phyloP scores from a whole-genome alignment of 2,113 vertebrate genomes.

The Tautogolabrus adspersus region DNA sequence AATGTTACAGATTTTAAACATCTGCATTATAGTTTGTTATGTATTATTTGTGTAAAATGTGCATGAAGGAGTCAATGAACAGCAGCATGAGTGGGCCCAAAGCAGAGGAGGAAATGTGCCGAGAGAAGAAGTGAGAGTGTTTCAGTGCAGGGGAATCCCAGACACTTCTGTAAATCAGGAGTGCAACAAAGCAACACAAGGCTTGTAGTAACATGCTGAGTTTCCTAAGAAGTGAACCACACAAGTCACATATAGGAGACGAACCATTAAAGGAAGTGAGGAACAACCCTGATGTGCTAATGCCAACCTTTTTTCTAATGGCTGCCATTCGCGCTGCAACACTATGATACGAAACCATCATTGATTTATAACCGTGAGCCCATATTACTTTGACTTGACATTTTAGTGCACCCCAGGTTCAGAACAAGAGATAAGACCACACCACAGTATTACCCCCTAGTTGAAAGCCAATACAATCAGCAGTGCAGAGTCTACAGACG shows the following conservation, averaged over 20 bases:
- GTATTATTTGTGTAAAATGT: background rate
- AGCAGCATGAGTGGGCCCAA: constrained; percentile 1
- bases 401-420: constrained; percentile 50
- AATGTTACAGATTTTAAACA: background rate
- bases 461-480: constrained; percentile 2
- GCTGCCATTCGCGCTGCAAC: constrained; percentile 42
- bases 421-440: constrained; percentile 22
- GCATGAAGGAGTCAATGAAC: background rate
- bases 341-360: constrained; percentile 47
- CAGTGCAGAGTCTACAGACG: background rate
- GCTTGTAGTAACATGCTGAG: constrained; percentile 47
- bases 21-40: background rate
- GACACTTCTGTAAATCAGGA: constrained; percentile 62
- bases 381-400: constrained; percentile 55
- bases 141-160: constrained; percentile 72
- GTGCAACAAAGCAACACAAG: constrained; percentile 38
- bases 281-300: constrained; percentile 60
- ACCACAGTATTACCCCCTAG: constrained; percentile 19
- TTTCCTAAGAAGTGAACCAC: constrained; percentile 59
- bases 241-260: constrained; percentile 1
- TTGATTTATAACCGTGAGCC: constrained; percentile 51
- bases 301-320: constrained; percentile 33
- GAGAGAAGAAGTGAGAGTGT: constrained; percentile 67
- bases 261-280: constrained; percentile 49
- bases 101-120: constrained; percentile 60